A percentile compares a stretch with the other conserved stretches of the same genome.
These are phyloP conservation scores for Nothoprocta pentlandii DNA, from an alignment of 2,113 vertebrate species.

Conservation along the genomic window DNA sequence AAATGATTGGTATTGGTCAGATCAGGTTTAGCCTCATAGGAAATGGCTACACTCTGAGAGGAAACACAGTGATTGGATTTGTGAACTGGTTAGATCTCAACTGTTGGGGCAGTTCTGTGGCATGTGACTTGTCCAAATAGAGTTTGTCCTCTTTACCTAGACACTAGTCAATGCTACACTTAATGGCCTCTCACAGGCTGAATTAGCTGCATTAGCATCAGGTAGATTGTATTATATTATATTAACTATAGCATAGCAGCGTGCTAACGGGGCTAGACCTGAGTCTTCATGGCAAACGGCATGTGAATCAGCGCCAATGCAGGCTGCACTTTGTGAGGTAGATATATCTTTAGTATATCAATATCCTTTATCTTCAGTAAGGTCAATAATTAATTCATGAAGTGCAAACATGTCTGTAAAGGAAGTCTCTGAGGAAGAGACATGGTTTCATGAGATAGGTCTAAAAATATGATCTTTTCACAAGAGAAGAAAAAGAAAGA, in stretches of 20 bases:
- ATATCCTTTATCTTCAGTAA: background rate
- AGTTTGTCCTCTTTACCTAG: background rate
- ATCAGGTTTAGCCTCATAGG: background rate
- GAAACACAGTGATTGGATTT: fast-evolving
- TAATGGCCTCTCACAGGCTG: background rate
- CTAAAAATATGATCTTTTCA: background rate
- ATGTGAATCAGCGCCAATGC: background rate
- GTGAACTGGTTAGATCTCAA: background rate
- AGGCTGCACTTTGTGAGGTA: background rate
- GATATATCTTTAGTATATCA: background rate
- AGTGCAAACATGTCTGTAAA: background rate
- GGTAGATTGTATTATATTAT: too few species aligned
- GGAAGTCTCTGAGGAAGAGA: background rate
- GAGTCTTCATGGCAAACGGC: background rate
- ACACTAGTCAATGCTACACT: background rate
- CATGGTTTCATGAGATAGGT: background rate
- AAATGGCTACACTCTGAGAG: background rate
- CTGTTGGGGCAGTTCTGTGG: background rate
- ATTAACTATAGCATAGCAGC: background rate
- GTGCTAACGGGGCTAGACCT: fast-evolving
- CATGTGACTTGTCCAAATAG: background rate
- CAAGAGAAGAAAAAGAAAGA: background rate
- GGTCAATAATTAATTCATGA: background rate
- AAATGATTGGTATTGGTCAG: background rate
- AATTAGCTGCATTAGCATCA: background rate